Base-by-base conservation (phyloP, 2,888 invertebrate genomes). In the Sinodicranocentrus sp. region DNA sequence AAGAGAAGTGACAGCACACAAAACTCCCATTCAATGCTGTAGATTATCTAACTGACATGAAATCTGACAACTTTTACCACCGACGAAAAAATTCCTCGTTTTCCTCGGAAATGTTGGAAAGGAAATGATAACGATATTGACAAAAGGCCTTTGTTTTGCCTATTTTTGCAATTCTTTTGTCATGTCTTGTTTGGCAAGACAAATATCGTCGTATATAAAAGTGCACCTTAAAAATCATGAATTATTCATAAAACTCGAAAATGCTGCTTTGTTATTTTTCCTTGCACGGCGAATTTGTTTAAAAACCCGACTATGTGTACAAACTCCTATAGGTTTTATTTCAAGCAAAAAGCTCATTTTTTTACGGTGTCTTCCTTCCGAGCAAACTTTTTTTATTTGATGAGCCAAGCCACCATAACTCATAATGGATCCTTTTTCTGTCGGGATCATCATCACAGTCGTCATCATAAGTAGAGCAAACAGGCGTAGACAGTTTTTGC, bases 41-140 rank as follows among this genome's bases (percentile, higher is more conserved):
- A 57, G 21, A 57, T 57, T 57, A 57, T 25, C 23, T 25, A 13
- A 25, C 57, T 21, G 13, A 57, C 23, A 21, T 57, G 57, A 57
- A 57, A 57, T 57, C 57, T 57, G 57, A 57, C 57, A 57, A 48
- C n/a, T 48, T 48, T n/a, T 48, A 25, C 25, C 23, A 57, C 57
- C 13, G 23, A 6, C 3, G 13, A n/a, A n/a, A 48, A 48, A 48
- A 48, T 48, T 48, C 2, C 48, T 48, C 33, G 33, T 48, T 5
- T 48, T 48, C 17, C 13, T 48, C 8, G n/a, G 8, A 17, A 5
- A 48, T 48, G n/a, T n/a, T n/a, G n/a, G n/a, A n/a, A n/a, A n/a
- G n/a, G n/a, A n/a, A n/a, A n/a, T n/a, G n/a, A n/a, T n/a, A n/a
- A n/a, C n/a, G n/a, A n/a, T n/a, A n/a, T n/a, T n/a, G n/a, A n/a